Conservation (phyloP, 2,888 invertebrate genomes). For the Nomada goodeniana region DNA sequence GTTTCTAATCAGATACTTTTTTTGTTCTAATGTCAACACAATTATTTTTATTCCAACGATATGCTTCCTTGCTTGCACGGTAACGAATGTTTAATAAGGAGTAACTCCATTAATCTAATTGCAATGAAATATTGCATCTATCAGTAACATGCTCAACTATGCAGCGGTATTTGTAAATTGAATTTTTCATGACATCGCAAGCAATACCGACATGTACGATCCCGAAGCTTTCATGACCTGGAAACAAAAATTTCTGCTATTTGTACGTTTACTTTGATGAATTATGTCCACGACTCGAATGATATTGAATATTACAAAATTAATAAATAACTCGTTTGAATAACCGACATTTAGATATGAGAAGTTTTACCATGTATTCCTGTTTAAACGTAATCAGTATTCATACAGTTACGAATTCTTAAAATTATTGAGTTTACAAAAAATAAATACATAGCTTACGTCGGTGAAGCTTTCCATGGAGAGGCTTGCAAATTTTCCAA, state of each 20-base stretch:
- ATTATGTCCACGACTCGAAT: background rate
- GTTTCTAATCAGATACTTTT: background rate
- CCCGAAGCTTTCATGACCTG: constrained; percentile 60
- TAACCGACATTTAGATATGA: no score
- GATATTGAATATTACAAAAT: no score
- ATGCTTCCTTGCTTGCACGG: background rate
- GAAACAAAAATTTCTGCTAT: constrained; percentile 10
- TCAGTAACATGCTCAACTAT: background rate
- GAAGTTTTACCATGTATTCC: background rate
- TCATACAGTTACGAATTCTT: background rate
- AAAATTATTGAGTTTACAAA: background rate
- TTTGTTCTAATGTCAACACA: background rate
- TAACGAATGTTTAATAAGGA: background rate
- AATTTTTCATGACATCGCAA: constrained; percentile 41
- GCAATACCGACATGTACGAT: constrained; percentile 53
- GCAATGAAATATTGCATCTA: no score
- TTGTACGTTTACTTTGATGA: background rate
- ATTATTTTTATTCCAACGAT: background rate
- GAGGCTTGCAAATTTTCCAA: constrained; percentile 63
- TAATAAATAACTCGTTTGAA: no score
- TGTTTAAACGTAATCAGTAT: no score
- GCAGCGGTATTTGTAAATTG: background rate
- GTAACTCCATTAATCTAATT: background rate
- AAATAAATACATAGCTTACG: constrained; percentile 42
- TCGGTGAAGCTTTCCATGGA: constrained; percentile 58